Evolutionary conservation across 2,888 invertebrate genomes (phyloP), one percentile per base, ranked within the genome.

Genomic region (Lycocerus yunnanus): DNA sequence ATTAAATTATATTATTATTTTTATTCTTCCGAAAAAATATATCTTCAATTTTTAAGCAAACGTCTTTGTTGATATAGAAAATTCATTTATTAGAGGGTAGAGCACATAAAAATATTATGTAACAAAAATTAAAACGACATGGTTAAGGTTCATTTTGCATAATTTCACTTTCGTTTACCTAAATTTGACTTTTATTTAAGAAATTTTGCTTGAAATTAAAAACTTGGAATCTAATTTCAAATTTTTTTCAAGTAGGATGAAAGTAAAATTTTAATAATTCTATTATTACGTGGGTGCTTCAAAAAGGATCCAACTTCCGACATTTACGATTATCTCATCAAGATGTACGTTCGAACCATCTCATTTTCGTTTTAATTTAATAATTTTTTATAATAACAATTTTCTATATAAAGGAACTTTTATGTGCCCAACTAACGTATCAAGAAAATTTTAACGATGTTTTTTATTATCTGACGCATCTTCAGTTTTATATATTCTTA

Each of bases 391-490:
- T 18, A 15, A 15, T n/a, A 60, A 60, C 60, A 60, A 15, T 15
- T 60, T 60, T 15, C 60, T 6, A n/a, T 18, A 63, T 63, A 63
- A 18, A 60, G 11, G 15, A 15, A 18, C 60, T 18, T 63, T 16
- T 63, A 43, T 43, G 3, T 43, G n/a, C 43, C 6, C n/a, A 43
- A 43, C 43, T 13, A 43, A 43, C 43, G 43, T 43, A 43, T 43
- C 43, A 43, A 43, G 43, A 43, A 21, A 43, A 43, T 43, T 43
- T 72, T 68, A 72, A 21, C 63, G 66, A 43, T 21, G 63, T 68
- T 72, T 72, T 60, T 69, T 69, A 60, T 70, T 43, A 61, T 67
- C 71, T 58, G 58, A 21, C 68, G 60, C 66, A 27, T 63, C 61
- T 63, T 63, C 61, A 63, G 20, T 63, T 63, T 63, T 63, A 20